phyloP scores from a whole-genome alignment of 2,113 vertebrate species.

The Silurus glanis region DNA sequence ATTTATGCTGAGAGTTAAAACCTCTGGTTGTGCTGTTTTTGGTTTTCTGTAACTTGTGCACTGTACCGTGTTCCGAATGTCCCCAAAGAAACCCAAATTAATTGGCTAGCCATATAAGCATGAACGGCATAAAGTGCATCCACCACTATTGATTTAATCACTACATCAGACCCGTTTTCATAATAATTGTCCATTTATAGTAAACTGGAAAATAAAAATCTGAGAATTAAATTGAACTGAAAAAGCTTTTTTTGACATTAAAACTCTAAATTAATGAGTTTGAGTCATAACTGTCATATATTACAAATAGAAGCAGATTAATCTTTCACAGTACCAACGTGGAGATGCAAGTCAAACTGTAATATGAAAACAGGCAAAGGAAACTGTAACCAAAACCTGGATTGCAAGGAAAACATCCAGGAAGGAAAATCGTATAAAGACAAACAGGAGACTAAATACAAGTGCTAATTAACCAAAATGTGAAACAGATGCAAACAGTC shows the following conservation, averaged over 20 bases:
- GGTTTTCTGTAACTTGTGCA: background rate
- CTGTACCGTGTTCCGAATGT: background rate
- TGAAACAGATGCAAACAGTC: too few species aligned
- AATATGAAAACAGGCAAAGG: too few species aligned
- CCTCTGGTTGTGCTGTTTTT: background rate
- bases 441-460: too few species aligned
- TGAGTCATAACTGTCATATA: background rate
- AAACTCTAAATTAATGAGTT: background rate
- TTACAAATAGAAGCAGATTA: too few species aligned
- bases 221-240: background rate
- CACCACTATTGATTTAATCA: background rate
- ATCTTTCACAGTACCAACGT: too few species aligned
- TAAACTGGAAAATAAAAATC: background rate
- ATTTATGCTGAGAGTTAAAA: too few species aligned
- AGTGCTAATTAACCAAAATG: too few species aligned
- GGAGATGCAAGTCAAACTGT: too few species aligned
- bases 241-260: background rate
- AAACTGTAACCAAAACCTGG: too few species aligned
- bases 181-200: background rate
- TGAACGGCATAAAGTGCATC: background rate
- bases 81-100: background rate
- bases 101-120: background rate
- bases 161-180: background rate
- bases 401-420: too few species aligned
- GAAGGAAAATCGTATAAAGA: too few species aligned